These are phyloP conservation scores for Pocota personata DNA, from an alignment of 2,888 invertebrate genomes.

Conservation along the genomic window DNA sequence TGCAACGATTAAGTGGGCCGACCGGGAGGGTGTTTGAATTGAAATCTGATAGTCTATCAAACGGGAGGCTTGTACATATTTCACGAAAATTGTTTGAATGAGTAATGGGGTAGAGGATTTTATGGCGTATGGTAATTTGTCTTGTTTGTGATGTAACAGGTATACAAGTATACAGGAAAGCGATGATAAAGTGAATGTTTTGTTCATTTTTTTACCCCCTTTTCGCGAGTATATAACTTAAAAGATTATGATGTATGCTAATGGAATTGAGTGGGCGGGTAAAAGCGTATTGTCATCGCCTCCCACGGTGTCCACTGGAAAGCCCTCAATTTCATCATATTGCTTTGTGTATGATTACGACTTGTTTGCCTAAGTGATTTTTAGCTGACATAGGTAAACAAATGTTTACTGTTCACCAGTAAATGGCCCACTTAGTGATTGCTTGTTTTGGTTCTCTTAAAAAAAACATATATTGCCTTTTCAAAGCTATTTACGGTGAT, in stretches of 20 bases:
- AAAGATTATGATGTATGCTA: slow-evolving; percentile 40
- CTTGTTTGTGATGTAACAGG: slow-evolving; percentile 56
- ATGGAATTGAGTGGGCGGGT: slow-evolving; percentile 19
- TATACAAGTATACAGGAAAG: slow-evolving; percentile 20
- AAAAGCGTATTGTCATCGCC: neutral
- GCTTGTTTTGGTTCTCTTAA: no score
- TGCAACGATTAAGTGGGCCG: slow-evolving; percentile 12
- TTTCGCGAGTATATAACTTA: neutral
- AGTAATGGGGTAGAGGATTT: slow-evolving; percentile 24
- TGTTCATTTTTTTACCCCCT: neutral
- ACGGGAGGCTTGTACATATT: neutral
- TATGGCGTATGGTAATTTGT: slow-evolving; percentile 47
- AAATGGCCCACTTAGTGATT: neutral
- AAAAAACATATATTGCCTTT: no score
- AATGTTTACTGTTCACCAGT: neutral
- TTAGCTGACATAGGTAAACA: neutral
- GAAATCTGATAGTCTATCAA: slow-evolving; percentile 57
- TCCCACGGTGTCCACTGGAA: neutral
- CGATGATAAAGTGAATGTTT: slow-evolving; percentile 18
- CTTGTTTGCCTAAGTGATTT: neutral
- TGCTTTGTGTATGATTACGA: neutral
- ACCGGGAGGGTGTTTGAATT: neutral
- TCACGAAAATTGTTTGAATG: slow-evolving; percentile 44
- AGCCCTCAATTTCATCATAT: neutral
- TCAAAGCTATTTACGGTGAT: no score